Evolutionary conservation across 2,797 vertebrate species (phyloP), one percentile per base, ranked within the genome.

Genomic region (Periparus ater): DNA sequence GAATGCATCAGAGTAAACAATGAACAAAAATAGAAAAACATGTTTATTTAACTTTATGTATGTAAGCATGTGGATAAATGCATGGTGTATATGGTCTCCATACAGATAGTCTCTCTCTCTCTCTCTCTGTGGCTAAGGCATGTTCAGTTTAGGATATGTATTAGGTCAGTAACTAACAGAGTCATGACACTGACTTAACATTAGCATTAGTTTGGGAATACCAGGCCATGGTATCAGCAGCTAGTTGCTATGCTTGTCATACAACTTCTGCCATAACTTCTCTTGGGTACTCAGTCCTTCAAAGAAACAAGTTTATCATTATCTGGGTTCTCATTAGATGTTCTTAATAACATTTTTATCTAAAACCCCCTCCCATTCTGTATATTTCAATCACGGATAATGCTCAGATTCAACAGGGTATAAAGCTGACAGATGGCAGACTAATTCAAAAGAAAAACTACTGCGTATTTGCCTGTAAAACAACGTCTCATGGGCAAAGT

Each of bases 381-480:
- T 86, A 17, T 50, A 92, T 75, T 92, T 72, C 47, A 62, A 76
- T 42, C 36, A 66, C 44, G 89, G 89, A 66, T 53, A 82, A 65
- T 8, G 19, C 75, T 51, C 25, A 87, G 36, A 87, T 90, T 86
- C 81, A 90, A 77, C 11, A 77, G 61, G 30, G 34, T 81, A 85
- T 51, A 79, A 85, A 79, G 30, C n/a, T 73, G 55, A 82, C 85
- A 96, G 91, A 89, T 60, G 55, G 89, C 42, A 91, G 55, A 78
- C 34, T 79, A 72, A 85, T 80, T 70, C 87, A 74, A 88, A 92
- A 85, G 50, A 47, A 72, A 79, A 95, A 91, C 44, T 87, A 91
- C n/a, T 38, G 89, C 15, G 7, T 57, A 90, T 74, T 54, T 53
- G 29, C 45, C 54, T 77, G 53, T 74, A 93, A 90, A 88, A 80